These are phyloP conservation scores for Rhyacophila evoluta DNA, from an alignment of 2,888 invertebrate genomes.

Conservation along the genomic window DNA sequence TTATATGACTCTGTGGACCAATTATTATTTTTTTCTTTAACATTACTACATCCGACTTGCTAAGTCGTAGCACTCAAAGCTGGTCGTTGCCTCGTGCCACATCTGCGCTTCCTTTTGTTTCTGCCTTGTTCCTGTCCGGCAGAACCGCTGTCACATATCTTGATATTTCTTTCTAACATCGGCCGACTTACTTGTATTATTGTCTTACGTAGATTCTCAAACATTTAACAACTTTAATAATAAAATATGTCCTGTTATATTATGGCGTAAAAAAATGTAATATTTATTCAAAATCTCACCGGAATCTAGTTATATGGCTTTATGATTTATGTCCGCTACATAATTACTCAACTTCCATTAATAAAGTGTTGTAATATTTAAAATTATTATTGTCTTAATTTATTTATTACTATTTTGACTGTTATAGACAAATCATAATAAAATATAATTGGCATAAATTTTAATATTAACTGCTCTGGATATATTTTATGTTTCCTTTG, in stretches of 20 bases:
- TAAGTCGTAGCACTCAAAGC: neutral
- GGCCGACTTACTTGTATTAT: neutral
- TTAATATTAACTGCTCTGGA: too few species aligned
- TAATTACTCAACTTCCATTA: too few species aligned
- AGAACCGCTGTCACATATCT: neutral
- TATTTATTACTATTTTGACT: neutral
- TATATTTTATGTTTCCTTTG: too few species aligned
- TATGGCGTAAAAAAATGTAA: too few species aligned
- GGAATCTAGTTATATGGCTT: neutral
- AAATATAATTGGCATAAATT: too few species aligned
- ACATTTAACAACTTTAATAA: neutral
- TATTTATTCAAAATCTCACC: neutral
- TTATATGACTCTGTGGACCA: too few species aligned
- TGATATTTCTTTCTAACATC: too few species aligned
- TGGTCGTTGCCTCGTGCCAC: neutral
- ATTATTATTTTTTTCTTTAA: too few species aligned
- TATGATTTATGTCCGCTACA: neutral
- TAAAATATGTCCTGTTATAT: neutral
- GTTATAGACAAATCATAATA: neutral
- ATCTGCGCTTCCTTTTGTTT: neutral
- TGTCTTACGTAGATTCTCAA: neutral
- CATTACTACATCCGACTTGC: neutral
- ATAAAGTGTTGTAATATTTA: neutral
- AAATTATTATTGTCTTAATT: neutral
- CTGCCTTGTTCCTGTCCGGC: neutral